Base-by-base conservation (phyloP, 2,113 vertebrate species). In the Orycteropus afer region DNA sequence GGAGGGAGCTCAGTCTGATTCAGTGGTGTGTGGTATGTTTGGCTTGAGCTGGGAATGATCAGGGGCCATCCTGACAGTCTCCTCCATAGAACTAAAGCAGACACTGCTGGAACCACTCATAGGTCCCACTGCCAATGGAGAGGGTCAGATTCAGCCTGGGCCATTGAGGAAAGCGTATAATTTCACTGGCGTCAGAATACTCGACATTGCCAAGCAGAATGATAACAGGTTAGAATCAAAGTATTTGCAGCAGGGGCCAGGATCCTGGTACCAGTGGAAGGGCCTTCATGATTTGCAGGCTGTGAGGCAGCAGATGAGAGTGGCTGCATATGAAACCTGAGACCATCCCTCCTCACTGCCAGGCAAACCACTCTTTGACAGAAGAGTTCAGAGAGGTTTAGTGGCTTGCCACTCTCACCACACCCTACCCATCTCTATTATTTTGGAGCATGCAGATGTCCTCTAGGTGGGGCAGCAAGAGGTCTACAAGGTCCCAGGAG, bases 41-140 rank as follows among this genome's bases (percentile, higher is more conserved):
- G 74, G 40, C 51, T 61, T 69, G 83, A 53, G n/a, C 13, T 27
- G 25, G 49, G n/a, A 17, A 23, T 59, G 12, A 49, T 18, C 51
- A 69, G 45, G 34, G 9, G 27, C 83, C 32, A 3, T 23, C 37
- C 4, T 82, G 2, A 15, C 37, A 1, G n/a, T 23, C 37, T 40
- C 42, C 6, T 9, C 13, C n/a, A 63, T 42, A 22, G 1, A 53
- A 23, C 65, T 29, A 2, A 10, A 20, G 55, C 27, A 15, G 34
- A 65, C 23, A 1, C 6, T 37, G n/a, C 27, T 20, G 53, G 11
- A 37, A 15, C 25, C 34, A 42, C 6, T 9, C 4, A 5, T 9
- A 25, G 20, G 23, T 71, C 2, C 4, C 40, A 11, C 40, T 32
- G 13, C 0, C 2, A 49, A 5, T 6, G 27, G 40, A 15, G 61